Evolutionary conservation across 2,888 invertebrate species (phyloP).

Genomic region (Andrena hattorfiana): DNA sequence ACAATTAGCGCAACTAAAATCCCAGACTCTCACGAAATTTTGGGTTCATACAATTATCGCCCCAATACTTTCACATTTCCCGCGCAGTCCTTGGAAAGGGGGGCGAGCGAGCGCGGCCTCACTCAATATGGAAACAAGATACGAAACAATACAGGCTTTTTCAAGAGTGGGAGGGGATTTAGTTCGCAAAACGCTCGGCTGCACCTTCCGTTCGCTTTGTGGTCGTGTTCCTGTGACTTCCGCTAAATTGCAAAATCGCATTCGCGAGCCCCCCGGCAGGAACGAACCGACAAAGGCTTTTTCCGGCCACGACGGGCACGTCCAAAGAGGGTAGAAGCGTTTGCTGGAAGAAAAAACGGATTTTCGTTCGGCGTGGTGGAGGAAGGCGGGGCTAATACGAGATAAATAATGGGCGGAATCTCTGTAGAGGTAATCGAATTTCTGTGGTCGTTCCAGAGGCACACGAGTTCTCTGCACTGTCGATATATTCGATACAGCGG

Average conservation of each 20-base stretch:
- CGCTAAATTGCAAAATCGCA: constrained; percentile 45
- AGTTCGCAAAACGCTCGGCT: constrained; percentile 23
- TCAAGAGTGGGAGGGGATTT: background rate
- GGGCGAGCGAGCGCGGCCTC: background rate
- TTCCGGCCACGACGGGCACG: background rate
- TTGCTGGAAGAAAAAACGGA: constrained; percentile 11
- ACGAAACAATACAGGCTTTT: constrained; percentile 20
- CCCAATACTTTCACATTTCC: background rate
- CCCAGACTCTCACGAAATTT: too few relatives aligned
- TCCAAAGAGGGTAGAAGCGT: background rate
- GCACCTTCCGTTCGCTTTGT: constrained; percentile 22
- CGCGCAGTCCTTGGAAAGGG: background rate
- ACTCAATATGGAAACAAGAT: background rate
- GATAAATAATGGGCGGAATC: constrained; percentile 28
- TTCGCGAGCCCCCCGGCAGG: constrained; percentile 19
- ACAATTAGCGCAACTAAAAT: too few relatives aligned
- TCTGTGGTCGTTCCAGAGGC: constrained; percentile 20
- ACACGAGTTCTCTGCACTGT: constrained; percentile 14
- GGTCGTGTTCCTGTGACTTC: constrained; percentile 36
- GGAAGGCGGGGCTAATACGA: background rate
- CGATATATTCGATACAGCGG: constrained; percentile 17
- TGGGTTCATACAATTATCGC: too few relatives aligned
- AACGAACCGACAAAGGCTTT: constrained; percentile 42
- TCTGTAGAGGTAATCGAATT: constrained; percentile 30
- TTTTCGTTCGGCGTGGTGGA: background rate